A percentile compares a stretch with the other conserved stretches of the same genome.
Conservation (phyloP, 2,113 vertebrate species). For the Asarcornis scutulata region DNA sequence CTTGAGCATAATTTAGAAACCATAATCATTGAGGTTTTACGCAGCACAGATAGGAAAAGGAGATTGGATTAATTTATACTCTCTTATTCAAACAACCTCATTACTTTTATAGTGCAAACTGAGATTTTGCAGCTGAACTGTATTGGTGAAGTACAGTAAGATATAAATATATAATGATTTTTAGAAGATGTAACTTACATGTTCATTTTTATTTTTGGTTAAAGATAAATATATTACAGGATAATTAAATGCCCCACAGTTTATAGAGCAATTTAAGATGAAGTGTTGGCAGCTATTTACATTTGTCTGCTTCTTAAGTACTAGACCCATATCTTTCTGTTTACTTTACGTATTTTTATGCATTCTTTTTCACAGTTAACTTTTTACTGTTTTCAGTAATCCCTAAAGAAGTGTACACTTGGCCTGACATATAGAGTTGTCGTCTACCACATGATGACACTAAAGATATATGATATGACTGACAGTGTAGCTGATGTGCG, state of each 20-base stretch:
- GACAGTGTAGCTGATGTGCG: slow-evolving; percentile 92
- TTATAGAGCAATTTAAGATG: slow-evolving; percentile 64
- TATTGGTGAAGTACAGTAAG: slow-evolving; percentile 83
- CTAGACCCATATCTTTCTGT: slow-evolving; percentile 50
- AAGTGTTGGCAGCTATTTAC: slow-evolving; percentile 67
- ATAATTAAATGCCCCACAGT: slow-evolving; percentile 67
- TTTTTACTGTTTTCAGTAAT: slow-evolving; percentile 85
- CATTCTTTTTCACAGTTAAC: slow-evolving; percentile 80
- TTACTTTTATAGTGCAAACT: slow-evolving; percentile 95
- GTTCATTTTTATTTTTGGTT: slow-evolving; percentile 67
- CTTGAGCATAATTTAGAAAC: slow-evolving; percentile 99
- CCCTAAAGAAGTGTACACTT: slow-evolving; percentile 90
- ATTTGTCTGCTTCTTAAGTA: slow-evolving; percentile 68
- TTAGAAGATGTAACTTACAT: slow-evolving; percentile 64
- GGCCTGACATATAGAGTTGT: slow-evolving; percentile 98
- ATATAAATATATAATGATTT: slow-evolving; percentile 74
- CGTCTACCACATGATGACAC: slow-evolving; percentile 94
- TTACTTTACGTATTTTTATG: slow-evolving; percentile 74
- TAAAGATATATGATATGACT: slow-evolving; percentile 97
- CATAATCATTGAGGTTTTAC: slow-evolving; percentile 99
- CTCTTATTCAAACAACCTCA: slow-evolving; percentile 97
- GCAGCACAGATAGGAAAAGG: slow-evolving; percentile 88
- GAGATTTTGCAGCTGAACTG: slow-evolving; percentile 86
- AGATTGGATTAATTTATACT: slow-evolving; percentile 96
- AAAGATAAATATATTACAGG: slow-evolving; percentile 67